Evolutionary conservation across 2,888 invertebrate species (phyloP).

Genomic region (Lasioglossum lativentre): DNA sequence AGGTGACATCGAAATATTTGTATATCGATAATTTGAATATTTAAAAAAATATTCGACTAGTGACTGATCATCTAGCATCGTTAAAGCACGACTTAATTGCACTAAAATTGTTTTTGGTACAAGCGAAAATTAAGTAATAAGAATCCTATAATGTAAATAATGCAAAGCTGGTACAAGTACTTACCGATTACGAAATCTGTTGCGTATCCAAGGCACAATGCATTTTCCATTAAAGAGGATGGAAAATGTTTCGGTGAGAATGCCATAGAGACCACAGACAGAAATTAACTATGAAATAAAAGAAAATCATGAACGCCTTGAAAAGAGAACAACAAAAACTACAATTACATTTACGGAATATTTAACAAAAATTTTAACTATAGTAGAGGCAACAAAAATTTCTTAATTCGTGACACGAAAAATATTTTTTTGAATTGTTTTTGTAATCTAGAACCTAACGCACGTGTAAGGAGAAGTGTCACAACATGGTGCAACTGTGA

Average conservation of each 20-base stretch:
- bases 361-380: not conserved
- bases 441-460: not conserved
- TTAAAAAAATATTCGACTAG: not conserved
- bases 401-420: not conserved
- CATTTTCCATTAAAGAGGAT: conserved; percentile 25
- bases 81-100: not conserved
- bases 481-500: conserved; percentile 37
- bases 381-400: not conserved
- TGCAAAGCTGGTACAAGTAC: not conserved
- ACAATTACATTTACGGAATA: not conserved
- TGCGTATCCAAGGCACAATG: not conserved
- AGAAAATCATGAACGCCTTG: conserved; percentile 8
- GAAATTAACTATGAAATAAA: conserved; percentile 35
- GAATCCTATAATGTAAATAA: not conserved
- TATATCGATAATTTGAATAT: conserved; percentile 25
- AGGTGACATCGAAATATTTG: not conserved
- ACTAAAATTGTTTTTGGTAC: not conserved
- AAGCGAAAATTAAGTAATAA: not conserved
- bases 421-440: not conserved
- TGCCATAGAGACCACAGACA: conserved; percentile 28
- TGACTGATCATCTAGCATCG: too few relatives aligned
- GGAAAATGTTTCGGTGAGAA: conserved; percentile 34
- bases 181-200: conserved; percentile 33
- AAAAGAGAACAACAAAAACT: conserved; percentile 18
- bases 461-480: conserved; percentile 19